These are phyloP conservation scores for Pachypsylla venusta DNA, from an alignment of 1,140 invertebrate species.

Conservation along the genomic window DNA sequence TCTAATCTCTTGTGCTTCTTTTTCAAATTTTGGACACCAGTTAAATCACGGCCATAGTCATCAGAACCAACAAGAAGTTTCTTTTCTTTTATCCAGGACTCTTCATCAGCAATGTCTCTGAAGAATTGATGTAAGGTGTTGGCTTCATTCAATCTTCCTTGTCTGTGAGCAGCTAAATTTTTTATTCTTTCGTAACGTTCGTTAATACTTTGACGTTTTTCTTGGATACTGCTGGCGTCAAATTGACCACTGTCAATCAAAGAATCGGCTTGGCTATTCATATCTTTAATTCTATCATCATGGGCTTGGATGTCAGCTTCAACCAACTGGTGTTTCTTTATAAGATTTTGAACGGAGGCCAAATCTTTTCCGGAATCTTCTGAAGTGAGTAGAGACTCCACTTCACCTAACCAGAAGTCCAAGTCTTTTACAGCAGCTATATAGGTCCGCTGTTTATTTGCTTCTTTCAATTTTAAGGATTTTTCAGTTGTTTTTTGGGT, in stretches of 20 bases:
- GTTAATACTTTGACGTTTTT: slow-evolving; percentile 84
- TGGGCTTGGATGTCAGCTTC: slow-evolving; percentile 94
- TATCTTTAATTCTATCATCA: slow-evolving; percentile 90
- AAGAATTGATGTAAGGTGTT: slow-evolving; percentile 99
- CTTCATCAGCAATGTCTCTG: slow-evolving; percentile 97
- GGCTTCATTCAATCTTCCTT: slow-evolving; percentile 81
- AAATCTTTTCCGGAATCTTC: slow-evolving; percentile 98
- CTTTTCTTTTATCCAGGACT: slow-evolving; percentile 99
- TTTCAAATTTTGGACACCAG: slow-evolving; percentile 92
- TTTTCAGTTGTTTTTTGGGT: slow-evolving; percentile 97
- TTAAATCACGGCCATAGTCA: slow-evolving; percentile 95
- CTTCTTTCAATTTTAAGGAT: slow-evolving; percentile 93
- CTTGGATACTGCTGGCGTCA: slow-evolving; percentile 81
- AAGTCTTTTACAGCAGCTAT: slow-evolving; percentile 99
- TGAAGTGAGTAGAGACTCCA: slow-evolving; percentile 88
- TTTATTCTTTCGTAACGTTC: slow-evolving; percentile 85
- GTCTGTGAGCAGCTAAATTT: slow-evolving; percentile 79
- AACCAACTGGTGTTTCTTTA: slow-evolving; percentile 97
- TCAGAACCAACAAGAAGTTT: slow-evolving; percentile 93
- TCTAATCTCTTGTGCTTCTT: slow-evolving; percentile 98
- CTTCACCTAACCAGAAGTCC: slow-evolving; percentile 99
- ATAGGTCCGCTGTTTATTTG: slow-evolving; percentile 96
- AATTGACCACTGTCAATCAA: slow-evolving; percentile 90
- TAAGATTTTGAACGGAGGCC: slow-evolving; percentile 95
- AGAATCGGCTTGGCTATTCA: slow-evolving; percentile 87